Percentiles rank a stretch among this genome's conserved stretches.
Conservation (phyloP, 2,888 invertebrate species). For the Dicyrtomina minuta region DNA sequence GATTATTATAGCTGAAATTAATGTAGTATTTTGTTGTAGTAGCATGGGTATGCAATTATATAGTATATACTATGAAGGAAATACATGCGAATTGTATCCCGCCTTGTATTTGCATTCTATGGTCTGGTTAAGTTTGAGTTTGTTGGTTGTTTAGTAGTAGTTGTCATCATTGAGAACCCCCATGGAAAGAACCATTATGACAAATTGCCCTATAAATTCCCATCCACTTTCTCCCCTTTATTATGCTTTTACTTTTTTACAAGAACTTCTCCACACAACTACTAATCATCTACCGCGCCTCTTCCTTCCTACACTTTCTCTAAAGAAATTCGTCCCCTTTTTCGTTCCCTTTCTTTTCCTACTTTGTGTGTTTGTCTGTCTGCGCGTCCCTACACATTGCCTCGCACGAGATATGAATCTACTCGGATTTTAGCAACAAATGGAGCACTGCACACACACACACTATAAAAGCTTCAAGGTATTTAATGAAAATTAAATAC, state of each 20-base stretch:
- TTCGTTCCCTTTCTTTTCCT: neutral
- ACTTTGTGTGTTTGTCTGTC: neutral
- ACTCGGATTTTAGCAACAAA: too few species aligned
- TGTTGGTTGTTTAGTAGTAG: neutral
- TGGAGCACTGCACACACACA: neutral
- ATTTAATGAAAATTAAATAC: neutral
- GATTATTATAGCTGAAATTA: too few species aligned
- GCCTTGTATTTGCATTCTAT: neutral
- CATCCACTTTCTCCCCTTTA: constrained; percentile 38
- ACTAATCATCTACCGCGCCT: neutral
- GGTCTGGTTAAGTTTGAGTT: neutral
- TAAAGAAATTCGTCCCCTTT: neutral
- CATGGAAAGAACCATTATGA: constrained; percentile 37
- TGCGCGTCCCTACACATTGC: neutral
- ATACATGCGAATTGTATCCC: too few species aligned
- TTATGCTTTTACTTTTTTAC: constrained; percentile 34
- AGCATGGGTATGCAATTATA: too few species aligned
- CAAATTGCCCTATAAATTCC: constrained; percentile 43
- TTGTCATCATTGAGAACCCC: constrained; percentile 31
- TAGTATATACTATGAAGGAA: too few species aligned
- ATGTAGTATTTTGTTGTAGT: too few species aligned
- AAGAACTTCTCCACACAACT: neutral
- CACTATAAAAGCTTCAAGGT: too few species aligned
- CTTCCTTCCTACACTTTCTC: neutral
- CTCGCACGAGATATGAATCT: neutral